Conservation (phyloP, 2,113 vertebrate species). For the Epinephelus moara region DNA sequence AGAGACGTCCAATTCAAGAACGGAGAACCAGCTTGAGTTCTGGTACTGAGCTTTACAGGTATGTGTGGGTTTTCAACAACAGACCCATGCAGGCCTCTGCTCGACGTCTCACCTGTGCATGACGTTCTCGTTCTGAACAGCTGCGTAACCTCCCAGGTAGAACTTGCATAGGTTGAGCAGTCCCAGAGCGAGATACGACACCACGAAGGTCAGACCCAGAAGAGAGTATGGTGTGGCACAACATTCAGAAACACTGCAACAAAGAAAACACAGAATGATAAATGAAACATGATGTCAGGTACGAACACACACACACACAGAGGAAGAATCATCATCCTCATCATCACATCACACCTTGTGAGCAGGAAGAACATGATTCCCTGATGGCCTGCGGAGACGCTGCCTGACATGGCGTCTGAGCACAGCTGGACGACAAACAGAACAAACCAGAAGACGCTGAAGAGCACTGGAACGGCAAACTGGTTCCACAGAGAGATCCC, state of each 20-base stretch:
- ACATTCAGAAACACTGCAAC: conserved; percentile 87
- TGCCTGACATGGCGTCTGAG: conserved; percentile 71
- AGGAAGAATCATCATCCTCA: background rate
- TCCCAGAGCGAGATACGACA: conserved; percentile 90
- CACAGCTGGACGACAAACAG: conserved; percentile 86
- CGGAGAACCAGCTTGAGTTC: no score
- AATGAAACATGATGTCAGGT: background rate
- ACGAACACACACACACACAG: background rate
- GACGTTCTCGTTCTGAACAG: conserved; percentile 88
- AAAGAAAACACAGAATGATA: background rate
- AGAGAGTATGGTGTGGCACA: conserved; percentile 90
- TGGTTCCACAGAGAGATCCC: conserved; percentile 88
- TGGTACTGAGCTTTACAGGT: no score
- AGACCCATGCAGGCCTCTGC: no score
- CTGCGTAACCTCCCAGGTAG: conserved; percentile 86
- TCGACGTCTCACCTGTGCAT: conserved; percentile 88
- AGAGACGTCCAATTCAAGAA: no score
- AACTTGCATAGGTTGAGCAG: conserved; percentile 90
- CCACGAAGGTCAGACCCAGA: conserved; percentile 88
- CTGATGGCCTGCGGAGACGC: conserved; percentile 75
- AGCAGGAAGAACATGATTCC: conserved; percentile 87
- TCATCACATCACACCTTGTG: conserved; percentile 81
- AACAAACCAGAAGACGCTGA: conserved; percentile 90
- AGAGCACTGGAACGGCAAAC: conserved; percentile 87
- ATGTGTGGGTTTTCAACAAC: no score